A percentile compares a stretch with the other conserved stretches of the same genome.
Conservation (phyloP, 2,113 vertebrate species). For the Eurystomus gularis region DNA sequence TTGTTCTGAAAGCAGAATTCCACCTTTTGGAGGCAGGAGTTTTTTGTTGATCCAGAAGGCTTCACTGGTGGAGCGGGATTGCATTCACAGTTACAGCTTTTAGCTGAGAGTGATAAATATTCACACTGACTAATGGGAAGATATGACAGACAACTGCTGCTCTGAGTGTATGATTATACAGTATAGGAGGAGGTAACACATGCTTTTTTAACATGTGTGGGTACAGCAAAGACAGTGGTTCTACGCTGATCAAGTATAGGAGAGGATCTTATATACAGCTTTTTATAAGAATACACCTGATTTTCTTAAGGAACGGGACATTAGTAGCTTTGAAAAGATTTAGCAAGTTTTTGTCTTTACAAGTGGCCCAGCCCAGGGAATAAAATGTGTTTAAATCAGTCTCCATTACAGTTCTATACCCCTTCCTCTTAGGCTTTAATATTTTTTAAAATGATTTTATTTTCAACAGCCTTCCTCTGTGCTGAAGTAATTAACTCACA, state of each 20-base stretch:
- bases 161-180: neutral
- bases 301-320: neutral
- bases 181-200: neutral
- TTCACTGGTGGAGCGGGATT: neutral
- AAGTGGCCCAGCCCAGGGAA: neutral
- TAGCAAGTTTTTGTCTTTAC: neutral
- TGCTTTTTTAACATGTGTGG: fast-evolving
- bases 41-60: neutral
- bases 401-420: neutral
- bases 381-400: neutral
- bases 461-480: neutral
- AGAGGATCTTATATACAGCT: neutral
- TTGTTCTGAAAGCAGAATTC: neutral
- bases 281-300: neutral
- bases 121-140: neutral
- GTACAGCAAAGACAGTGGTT: neutral
- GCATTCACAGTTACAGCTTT: neutral
- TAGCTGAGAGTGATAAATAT: neutral
- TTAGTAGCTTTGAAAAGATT: neutral
- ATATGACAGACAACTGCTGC: neutral
- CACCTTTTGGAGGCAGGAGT: neutral
- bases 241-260: neutral
- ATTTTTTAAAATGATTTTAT: neutral
- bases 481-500: neutral
- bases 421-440: neutral